Evolutionary conservation across 2,888 invertebrate genomes (phyloP).

Genomic region (Smittia sp.): DNA sequence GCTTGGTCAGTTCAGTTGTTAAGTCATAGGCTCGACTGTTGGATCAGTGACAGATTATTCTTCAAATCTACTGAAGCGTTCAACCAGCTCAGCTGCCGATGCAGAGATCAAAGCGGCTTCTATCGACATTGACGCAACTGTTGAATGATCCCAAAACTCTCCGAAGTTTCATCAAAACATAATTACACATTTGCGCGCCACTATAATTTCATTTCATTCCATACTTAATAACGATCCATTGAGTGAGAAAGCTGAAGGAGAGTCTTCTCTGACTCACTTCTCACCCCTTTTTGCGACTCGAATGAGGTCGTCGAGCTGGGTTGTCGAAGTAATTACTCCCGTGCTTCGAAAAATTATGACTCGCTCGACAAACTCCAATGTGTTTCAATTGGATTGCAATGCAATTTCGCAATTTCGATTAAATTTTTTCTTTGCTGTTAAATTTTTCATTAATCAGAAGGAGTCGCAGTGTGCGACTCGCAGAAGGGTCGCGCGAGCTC

Average conservation of each 20-base stretch:
- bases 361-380: neutral
- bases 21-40: too few species aligned
- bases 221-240: neutral
- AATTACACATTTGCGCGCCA: slow-evolving; percentile 5
- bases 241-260: neutral
- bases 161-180: neutral
- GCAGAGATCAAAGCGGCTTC: too few species aligned
- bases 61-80: too few species aligned
- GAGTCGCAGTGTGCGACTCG: too few species aligned
- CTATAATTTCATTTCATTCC: slow-evolving; percentile 1
- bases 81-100: too few species aligned
- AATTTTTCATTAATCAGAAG: neutral
- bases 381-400: neutral
- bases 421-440: neutral
- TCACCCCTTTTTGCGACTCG: neutral
- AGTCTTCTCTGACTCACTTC: neutral
- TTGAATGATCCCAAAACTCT: too few species aligned
- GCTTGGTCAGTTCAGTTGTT: too few species aligned
- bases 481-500: neutral
- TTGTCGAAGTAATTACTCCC: neutral
- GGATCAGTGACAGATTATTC: too few species aligned
- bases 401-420: too few species aligned
- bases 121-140: too few species aligned
- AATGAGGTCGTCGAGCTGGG: neutral
- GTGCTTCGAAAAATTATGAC: neutral